Conservation (phyloP, 35 echinoderm and acorn worm genomes). For the Lytechinus pictus region DNA sequence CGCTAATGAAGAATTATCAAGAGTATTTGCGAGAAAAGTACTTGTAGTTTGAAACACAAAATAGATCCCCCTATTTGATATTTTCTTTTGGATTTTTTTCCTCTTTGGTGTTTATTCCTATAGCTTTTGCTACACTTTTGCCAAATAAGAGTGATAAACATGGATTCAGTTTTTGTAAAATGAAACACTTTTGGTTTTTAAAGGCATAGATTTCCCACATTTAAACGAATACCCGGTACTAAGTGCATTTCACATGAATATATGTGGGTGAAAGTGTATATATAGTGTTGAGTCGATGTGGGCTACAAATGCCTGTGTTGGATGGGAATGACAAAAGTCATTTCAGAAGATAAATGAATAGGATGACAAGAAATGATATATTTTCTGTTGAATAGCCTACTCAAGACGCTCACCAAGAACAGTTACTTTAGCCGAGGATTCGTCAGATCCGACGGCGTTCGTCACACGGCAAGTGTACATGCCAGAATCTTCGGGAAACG, state of each 20-base stretch:
- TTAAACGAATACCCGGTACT: too few relatives aligned
- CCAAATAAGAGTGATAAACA: neutral
- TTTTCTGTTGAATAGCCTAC: conserved; percentile 16
- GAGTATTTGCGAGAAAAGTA: neutral
- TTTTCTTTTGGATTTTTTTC: too few relatives aligned
- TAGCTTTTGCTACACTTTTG: neutral
- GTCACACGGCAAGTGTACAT: conserved; percentile 69
- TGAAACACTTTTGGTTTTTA: neutral
- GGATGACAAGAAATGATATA: neutral
- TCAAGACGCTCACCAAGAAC: conserved; percentile 41
- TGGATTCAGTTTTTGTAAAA: neutral
- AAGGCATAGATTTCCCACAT: neutral
- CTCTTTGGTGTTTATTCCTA: neutral
- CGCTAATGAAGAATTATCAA: neutral
- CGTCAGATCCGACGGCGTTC: conserved; percentile 68
- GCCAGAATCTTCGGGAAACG: conserved; percentile 71
- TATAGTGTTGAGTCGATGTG: neutral
- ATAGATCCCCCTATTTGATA: too few relatives aligned
- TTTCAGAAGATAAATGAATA: neutral
- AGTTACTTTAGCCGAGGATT: conserved; percentile 40
- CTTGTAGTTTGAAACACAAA: too few relatives aligned
- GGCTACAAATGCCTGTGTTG: neutral
- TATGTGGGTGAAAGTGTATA: neutral
- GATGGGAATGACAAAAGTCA: neutral
- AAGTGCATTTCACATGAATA: too few relatives aligned